Conservation (phyloP, 2,113 vertebrate species). For the Pavo muticus region DNA sequence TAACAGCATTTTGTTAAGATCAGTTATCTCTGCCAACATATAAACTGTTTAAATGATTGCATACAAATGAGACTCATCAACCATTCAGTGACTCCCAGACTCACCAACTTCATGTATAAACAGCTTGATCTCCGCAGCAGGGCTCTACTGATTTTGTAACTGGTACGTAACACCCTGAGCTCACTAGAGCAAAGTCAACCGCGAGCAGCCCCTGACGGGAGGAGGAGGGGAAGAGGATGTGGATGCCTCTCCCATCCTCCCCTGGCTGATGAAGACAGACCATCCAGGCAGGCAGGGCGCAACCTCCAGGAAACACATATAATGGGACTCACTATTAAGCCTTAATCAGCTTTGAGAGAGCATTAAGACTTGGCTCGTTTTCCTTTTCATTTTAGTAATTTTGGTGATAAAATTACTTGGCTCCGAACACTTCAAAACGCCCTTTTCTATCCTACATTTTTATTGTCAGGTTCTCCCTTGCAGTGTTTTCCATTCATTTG, state of each 20-base stretch:
- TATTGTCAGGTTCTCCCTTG: not conserved
- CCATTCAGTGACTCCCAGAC: not conserved
- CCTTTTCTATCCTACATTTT: not conserved
- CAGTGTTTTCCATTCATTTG: conserved; percentile 12
- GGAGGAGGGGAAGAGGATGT: conserved; percentile 59
- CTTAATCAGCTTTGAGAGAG: conserved; percentile 12
- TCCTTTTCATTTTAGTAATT: conserved; percentile 26
- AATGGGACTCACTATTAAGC: conserved; percentile 29
- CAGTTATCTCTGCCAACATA: not conserved
- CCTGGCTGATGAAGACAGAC: not conserved
- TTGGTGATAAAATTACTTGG: conserved; percentile 24
- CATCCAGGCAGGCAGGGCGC: conserved; percentile 25
- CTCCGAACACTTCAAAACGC: not conserved
- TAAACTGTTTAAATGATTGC: not conserved
- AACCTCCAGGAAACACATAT: conserved; percentile 58
- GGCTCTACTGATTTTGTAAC: not conserved
- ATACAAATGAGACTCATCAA: not conserved
- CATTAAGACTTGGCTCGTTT: conserved; percentile 6
- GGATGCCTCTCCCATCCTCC: conserved; percentile 65
- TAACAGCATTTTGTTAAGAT: not conserved
- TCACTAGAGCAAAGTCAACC: not conserved
- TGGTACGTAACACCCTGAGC: fast-evolving
- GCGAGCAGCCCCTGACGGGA: not conserved
- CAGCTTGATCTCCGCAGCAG: not conserved
- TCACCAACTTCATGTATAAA: not conserved